phyloP scores from a whole-genome alignment of 2,113 vertebrate genomes.

The Peucedramus taeniatus region DNA sequence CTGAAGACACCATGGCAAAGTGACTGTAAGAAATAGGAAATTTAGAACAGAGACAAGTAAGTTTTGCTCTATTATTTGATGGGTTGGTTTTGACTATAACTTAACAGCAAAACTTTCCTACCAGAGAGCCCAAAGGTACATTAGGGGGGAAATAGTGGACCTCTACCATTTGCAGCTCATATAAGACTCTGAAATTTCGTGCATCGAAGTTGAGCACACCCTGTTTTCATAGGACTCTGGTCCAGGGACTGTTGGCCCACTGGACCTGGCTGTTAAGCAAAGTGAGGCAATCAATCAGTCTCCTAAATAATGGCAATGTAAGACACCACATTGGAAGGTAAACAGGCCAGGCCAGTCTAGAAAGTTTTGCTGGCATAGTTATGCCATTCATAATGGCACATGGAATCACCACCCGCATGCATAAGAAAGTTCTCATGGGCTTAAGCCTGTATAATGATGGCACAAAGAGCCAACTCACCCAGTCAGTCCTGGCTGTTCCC shows the following conservation, averaged over 20 bases:
- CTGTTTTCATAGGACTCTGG: background rate
- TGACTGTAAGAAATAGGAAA: background rate
- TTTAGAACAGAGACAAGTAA: background rate
- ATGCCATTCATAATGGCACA: no score
- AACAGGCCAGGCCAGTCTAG: background rate
- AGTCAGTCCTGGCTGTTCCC: background rate
- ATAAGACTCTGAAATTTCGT: background rate
- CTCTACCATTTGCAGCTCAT: background rate
- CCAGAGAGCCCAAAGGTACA: background rate
- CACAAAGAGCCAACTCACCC: background rate
- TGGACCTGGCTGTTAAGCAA: background rate
- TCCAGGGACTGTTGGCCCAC: background rate
- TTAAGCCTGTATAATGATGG: background rate
- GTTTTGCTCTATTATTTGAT: background rate
- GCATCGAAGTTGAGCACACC: background rate
- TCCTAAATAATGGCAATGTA: background rate
- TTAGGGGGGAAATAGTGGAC: background rate
- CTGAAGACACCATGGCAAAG: background rate
- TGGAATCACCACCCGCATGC: rapidly evolving
- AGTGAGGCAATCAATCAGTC: background rate
- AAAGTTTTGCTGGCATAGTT: background rate
- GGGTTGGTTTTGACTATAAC: background rate
- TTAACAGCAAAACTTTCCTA: background rate
- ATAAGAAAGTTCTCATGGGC: background rate
- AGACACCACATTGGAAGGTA: background rate